phyloP scores from a whole-genome alignment of 2,888 invertebrate species.

The Lithophane socia region DNA sequence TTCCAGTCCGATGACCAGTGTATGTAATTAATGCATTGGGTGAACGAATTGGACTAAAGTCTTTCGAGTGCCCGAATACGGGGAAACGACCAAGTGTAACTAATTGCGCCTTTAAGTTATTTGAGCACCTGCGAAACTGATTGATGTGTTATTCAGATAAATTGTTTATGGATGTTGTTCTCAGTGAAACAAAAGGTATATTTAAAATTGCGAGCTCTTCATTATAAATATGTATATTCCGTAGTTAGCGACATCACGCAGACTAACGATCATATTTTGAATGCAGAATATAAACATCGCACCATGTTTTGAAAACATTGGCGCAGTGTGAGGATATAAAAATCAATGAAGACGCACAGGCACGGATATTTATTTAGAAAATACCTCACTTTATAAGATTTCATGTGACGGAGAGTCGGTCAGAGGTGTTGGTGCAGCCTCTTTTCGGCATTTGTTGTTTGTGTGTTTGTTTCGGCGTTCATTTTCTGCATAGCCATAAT shows the following conservation, averaged over 20 bases:
- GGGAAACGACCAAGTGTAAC: no score
- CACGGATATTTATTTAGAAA: no score
- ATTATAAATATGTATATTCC: neutral
- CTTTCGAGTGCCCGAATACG: neutral
- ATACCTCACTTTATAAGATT: no score
- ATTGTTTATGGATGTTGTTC: neutral
- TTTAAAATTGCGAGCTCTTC: constrained; percentile 1
- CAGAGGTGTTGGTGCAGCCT: no score
- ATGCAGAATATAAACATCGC: constrained; percentile 26
- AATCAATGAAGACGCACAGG: constrained; percentile 3
- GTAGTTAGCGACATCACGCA: neutral
- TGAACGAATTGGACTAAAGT: neutral
- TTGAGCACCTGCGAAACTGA: neutral
- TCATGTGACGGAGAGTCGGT: no score
- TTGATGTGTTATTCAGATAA: neutral
- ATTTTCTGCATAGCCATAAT: no score
- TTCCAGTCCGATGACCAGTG: neutral
- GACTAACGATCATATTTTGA: constrained; percentile 43
- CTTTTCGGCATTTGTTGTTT: no score
- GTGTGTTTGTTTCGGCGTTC: no score
- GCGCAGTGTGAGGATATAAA: neutral
- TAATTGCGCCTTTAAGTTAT: neutral
- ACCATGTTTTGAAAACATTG: constrained; percentile 44
- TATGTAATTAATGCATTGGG: neutral
- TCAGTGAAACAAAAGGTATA: constrained; percentile 12